Evolutionary conservation across 2,113 vertebrate genomes (phyloP), one percentile per base, ranked within the genome.

Genomic region (Murina feae): DNA sequence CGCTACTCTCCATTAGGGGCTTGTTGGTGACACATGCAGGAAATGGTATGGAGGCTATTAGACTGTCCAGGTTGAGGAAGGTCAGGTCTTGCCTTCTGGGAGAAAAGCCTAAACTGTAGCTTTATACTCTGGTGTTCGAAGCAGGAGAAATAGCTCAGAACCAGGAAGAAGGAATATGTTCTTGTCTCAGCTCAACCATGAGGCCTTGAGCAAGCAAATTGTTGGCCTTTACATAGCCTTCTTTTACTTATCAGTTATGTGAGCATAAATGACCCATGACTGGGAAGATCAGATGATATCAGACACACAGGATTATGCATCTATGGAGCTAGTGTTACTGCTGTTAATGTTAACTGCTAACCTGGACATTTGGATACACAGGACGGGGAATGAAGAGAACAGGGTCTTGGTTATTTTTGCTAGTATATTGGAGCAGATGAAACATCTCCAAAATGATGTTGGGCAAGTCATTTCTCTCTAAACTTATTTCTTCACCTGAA

Each of bases 41-140:
- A 97, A 97, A 96, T 96, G 95, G 95, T 94, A 66, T 94, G 68
- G 87, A 94, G 63, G 49, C 92, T 90, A 95, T 96, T 96, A 97
- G 72, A 93, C 60, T 16, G 72, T 90, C 85, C 87, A 86, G 90
- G 68, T 63, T 96, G 87, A 51, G 69, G 63, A 91, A 95, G 93
- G 92, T 97, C 97, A 80, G 92, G 93, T 71, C 84, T 89, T 82
- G 49, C 79, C 90, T 94, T 90, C 58, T 90, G 91, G 65, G 93
- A 96, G 82, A 86, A 90, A 88, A 95, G 78, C 23, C 60, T 63
- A 47, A 85, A 32, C 78, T 78, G 4, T 55, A 69, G 37, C 42
- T 94, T 92, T 60, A n/a, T 83, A 79, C 68, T 90, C 32, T 53
- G 12, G 10, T 85, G 35, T 35, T 66, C 53, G 49, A 89, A 81